Evolutionary conservation across 2,113 vertebrate genomes (phyloP).

Genomic region (Rhadina sibilatrix): DNA sequence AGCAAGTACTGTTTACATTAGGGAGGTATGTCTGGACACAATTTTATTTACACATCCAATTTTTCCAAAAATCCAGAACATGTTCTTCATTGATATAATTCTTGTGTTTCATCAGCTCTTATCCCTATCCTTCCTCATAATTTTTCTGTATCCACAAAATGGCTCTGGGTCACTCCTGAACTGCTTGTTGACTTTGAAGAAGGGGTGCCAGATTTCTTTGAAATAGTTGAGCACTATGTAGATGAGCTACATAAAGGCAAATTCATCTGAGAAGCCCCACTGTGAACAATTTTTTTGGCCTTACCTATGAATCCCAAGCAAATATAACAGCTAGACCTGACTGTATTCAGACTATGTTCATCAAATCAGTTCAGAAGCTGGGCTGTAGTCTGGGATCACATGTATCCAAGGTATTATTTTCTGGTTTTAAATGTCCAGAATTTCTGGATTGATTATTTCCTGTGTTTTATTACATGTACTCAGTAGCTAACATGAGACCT

Average conservation of each 20-base stretch:
- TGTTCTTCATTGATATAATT: background rate
- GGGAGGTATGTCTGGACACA: background rate
- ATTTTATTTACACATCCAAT: background rate
- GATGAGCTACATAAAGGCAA: background rate
- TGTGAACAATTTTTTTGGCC: background rate
- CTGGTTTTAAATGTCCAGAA: background rate
- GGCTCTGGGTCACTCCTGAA: background rate
- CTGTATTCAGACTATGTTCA: background rate
- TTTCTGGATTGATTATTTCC: slow-evolving; percentile 5
- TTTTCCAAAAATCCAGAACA: background rate
- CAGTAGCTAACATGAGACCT: background rate
- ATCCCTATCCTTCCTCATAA: background rate
- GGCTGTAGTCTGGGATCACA: background rate
- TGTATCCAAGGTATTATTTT: background rate
- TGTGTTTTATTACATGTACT: background rate
- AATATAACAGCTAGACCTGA: background rate
- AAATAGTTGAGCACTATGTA: background rate
- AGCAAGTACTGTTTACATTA: background rate
- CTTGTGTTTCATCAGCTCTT: background rate
- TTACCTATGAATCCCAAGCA: background rate
- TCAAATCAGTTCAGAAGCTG: background rate
- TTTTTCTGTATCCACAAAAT: background rate
- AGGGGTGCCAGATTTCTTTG: background rate
- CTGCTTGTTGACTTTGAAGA: background rate
- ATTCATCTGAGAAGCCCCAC: background rate